Evolutionary conservation across 2,888 invertebrate species (phyloP).

Genomic region (Melanargia galathea): DNA sequence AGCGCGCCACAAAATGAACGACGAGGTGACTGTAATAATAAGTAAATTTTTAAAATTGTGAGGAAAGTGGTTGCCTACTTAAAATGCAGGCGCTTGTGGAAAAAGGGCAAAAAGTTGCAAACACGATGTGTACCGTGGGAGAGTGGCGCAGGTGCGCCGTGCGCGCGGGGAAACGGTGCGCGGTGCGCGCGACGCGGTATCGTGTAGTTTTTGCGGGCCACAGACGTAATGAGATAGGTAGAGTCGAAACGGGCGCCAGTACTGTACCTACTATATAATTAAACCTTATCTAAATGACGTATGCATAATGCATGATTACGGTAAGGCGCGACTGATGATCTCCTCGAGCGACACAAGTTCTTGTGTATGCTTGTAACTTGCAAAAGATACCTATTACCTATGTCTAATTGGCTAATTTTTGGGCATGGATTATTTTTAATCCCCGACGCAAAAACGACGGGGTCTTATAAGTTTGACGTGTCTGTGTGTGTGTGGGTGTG

Average conservation of each 20-base stretch:
- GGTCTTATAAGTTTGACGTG: too few species aligned
- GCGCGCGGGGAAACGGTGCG: slow-evolving; percentile 40
- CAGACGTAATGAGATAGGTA: slow-evolving; percentile 15
- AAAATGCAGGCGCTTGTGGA: slow-evolving; percentile 67
- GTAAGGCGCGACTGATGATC: too few species aligned
- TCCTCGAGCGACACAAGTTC: too few species aligned
- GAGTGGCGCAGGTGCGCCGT: slow-evolving; percentile 73
- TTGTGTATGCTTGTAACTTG: too few species aligned
- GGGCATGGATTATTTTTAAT: too few species aligned
- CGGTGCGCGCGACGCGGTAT: slow-evolving; percentile 52
- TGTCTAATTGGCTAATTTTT: too few species aligned
- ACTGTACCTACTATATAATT: neutral
- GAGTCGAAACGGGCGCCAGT: neutral
- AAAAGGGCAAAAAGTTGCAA: slow-evolving; percentile 57
- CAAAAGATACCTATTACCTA: too few species aligned
- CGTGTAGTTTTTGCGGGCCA: slow-evolving; percentile 41
- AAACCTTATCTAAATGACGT: neutral
- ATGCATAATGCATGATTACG: too few species aligned
- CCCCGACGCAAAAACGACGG: too few species aligned
- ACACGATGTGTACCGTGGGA: slow-evolving; percentile 72
- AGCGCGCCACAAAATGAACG: slow-evolving; percentile 51
- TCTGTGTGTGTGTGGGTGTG: too few species aligned
- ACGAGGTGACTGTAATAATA: slow-evolving; percentile 54
- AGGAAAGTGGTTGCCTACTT: slow-evolving; percentile 75
- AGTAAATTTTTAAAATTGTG: slow-evolving; percentile 71